These are phyloP conservation scores for Heliconius hewitsoni DNA, from an alignment of 1,140 invertebrate species.

Conservation along the genomic window DNA sequence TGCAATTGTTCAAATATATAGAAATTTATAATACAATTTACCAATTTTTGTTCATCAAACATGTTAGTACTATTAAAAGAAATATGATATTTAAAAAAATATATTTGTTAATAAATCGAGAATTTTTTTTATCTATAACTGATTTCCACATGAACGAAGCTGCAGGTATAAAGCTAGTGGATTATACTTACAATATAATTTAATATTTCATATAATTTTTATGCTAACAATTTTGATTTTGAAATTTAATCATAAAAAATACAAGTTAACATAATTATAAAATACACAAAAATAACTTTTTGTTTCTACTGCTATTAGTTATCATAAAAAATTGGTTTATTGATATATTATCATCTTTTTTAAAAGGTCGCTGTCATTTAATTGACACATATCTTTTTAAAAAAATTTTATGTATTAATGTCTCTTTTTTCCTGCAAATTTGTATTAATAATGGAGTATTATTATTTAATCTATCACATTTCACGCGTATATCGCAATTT, in stretches of 20 bases:
- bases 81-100: no score
- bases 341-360: background rate
- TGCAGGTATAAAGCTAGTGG: background rate
- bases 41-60: no score
- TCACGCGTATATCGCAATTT: background rate
- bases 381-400: background rate
- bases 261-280: background rate
- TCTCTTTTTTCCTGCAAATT: background rate
- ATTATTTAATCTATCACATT: background rate
- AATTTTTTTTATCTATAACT: background rate
- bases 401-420: background rate
- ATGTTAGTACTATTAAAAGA: background rate
- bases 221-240: background rate
- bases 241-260: background rate
- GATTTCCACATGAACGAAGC: background rate
- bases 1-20: background rate
- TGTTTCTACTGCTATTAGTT: background rate
- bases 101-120: background rate
- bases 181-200: background rate
- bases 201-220: no score
- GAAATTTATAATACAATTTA: no score
- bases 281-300: background rate
- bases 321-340: background rate
- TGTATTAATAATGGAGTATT: conserved; percentile 7
- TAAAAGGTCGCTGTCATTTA: background rate